phyloP scores from a whole-genome alignment of 2,113 vertebrate genomes.

The Hymenochirus boettgeri region DNA sequence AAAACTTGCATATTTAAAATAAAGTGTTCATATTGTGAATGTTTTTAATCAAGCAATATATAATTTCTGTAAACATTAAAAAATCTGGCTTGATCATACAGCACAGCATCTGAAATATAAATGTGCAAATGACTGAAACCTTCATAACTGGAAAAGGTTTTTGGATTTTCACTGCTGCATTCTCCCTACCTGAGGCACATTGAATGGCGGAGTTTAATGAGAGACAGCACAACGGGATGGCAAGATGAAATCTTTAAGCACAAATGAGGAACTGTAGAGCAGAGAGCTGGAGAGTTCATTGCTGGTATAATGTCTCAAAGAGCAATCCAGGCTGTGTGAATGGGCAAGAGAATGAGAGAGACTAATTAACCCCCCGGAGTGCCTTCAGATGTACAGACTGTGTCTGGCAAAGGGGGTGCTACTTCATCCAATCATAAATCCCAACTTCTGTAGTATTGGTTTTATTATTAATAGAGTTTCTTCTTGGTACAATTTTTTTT shows the following conservation, averaged over 20 bases:
- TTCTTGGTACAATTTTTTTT: not conserved
- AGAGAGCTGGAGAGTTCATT: conserved; percentile 22
- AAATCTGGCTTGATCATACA: too few relatives aligned
- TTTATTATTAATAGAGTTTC: conserved; percentile 15
- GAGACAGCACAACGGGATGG: conserved; percentile 28
- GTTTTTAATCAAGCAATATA: too few relatives aligned
- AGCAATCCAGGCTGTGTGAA: conserved; percentile 27
- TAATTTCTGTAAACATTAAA: too few relatives aligned
- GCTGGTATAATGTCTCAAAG: conserved; percentile 30
- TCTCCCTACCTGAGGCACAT: conserved; percentile 20
- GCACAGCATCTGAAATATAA: conserved; percentile 12
- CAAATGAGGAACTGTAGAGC: conserved; percentile 35
- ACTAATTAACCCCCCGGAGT: conserved; percentile 40
- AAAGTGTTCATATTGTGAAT: too few relatives aligned
- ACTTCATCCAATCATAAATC: conserved; percentile 25
- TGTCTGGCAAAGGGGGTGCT: conserved; percentile 6
- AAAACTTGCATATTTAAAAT: too few relatives aligned
- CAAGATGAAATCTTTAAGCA: conserved; percentile 38
- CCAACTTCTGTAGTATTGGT: not conserved
- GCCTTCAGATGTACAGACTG: conserved; percentile 34
- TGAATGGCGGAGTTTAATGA: conserved; percentile 25
- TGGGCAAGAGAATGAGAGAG: conserved; percentile 21
- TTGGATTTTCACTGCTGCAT: conserved; percentile 1
- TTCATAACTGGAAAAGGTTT: conserved; percentile 1
- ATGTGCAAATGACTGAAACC: not conserved